phyloP scores from a whole-genome alignment of 2,797 vertebrate genomes.

The Oryzias sinensis region DNA sequence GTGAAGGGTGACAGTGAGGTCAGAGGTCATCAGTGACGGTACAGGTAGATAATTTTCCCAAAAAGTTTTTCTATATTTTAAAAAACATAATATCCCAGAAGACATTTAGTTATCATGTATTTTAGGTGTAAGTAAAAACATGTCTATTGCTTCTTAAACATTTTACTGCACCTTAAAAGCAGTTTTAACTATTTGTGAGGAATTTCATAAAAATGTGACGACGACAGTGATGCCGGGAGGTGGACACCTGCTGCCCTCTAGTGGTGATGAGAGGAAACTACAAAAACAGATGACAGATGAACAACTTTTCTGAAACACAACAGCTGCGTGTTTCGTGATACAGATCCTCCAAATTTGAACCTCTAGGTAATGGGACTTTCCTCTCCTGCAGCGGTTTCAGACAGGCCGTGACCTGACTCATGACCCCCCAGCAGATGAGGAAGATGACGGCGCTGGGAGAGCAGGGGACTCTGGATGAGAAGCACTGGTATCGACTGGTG shows the following conservation, averaged over 20 bases:
- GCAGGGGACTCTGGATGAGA: constrained; percentile 84
- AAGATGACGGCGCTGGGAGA: constrained; percentile 86
- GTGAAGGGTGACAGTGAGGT: constrained; percentile 32
- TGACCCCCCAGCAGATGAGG: constrained; percentile 88
- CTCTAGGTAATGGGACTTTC: too few relatives aligned
- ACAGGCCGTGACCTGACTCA: constrained; percentile 30
- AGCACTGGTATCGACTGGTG: constrained; percentile 85
- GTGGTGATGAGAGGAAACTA: constrained; percentile 11
- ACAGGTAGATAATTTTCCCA: neutral
- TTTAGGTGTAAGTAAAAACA: too few relatives aligned
- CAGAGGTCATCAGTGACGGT: constrained; percentile 18
- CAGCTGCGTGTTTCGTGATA: neutral
- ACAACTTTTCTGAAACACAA: neutral
- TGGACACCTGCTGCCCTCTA: constrained; percentile 25
- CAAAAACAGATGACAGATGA: neutral
- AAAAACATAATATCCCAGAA: neutral
- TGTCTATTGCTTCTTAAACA: too few relatives aligned
- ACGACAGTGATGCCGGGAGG: neutral
- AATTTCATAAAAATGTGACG: too few relatives aligned
- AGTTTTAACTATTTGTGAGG: too few relatives aligned
- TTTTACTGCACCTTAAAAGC: too few relatives aligned
- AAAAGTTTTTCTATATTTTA: neutral
- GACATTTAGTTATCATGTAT: too few relatives aligned
- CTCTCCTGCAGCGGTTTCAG: neutral
- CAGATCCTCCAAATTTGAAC: too few relatives aligned